These are phyloP conservation scores for Tiphia femorata DNA, from an alignment of 2,888 invertebrate genomes.

Conservation along the genomic window DNA sequence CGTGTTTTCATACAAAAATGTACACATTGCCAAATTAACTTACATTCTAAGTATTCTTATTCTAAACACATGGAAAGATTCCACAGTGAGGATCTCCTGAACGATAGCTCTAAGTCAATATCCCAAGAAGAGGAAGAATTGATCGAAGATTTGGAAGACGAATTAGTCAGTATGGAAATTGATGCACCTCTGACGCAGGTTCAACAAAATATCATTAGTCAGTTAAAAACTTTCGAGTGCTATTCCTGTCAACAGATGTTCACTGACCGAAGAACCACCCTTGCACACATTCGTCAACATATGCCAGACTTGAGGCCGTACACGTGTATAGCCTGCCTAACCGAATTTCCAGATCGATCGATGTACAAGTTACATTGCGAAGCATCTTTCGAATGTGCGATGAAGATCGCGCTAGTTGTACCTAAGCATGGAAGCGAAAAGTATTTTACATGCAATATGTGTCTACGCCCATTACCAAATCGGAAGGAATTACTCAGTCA, in stretches of 20 bases:
- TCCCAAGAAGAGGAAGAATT: conserved; percentile 36
- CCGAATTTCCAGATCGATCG: conserved; percentile 60
- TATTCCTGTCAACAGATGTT: conserved; percentile 59
- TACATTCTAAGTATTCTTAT: conserved; percentile 61
- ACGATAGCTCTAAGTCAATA: background rate
- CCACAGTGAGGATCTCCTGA: conserved; percentile 41
- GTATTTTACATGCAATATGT: conserved; percentile 67
- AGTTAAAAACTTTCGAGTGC: conserved; percentile 65
- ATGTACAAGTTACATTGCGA: conserved; percentile 63
- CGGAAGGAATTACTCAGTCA: conserved; percentile 60
- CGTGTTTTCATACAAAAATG: conserved; percentile 60
- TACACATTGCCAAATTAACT: conserved; percentile 55
- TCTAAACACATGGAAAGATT: conserved; percentile 61
- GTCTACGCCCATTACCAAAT: conserved; percentile 56
- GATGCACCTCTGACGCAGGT: conserved; percentile 60
- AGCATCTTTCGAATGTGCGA: conserved; percentile 71
- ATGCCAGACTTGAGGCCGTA: conserved; percentile 62
- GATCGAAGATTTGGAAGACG: conserved; percentile 54
- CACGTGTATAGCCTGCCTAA: conserved; percentile 65
- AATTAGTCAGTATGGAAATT: conserved; percentile 53
- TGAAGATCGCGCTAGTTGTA: conserved; percentile 69
- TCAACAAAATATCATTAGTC: conserved; percentile 65
- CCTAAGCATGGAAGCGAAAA: conserved; percentile 61
- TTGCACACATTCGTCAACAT: conserved; percentile 64
- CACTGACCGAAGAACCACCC: conserved; percentile 57